A percentile compares a stretch with the other conserved stretches of the same genome.
Conservation (phyloP, 1,140 invertebrate species). For the Eumeta japonica region DNA sequence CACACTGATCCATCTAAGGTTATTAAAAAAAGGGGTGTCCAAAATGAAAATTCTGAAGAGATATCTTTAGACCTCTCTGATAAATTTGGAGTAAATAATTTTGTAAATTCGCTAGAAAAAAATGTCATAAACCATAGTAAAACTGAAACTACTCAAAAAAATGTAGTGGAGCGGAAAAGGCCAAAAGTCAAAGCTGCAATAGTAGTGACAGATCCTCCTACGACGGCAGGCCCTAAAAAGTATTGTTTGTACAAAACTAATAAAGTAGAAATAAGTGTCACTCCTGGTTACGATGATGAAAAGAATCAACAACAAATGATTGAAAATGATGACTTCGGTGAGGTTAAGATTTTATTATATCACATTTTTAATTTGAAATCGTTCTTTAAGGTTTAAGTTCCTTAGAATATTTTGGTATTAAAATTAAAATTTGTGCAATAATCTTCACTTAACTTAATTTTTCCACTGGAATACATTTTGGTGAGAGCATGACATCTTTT, state of each 20-base stretch:
- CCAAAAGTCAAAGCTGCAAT: slow-evolving; percentile 26
- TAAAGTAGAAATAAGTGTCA: slow-evolving; percentile 33
- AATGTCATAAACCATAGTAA: slow-evolving; percentile 16
- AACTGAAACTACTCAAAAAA: slow-evolving; percentile 14
- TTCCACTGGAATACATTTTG: too few relatives aligned
- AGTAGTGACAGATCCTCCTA: slow-evolving; percentile 19
- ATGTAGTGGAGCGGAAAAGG: slow-evolving; percentile 24
- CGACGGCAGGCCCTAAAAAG: slow-evolving; percentile 23
- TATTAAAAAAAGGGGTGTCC: slow-evolving; percentile 21
- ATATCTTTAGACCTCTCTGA: not conserved
- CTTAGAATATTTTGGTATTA: too few relatives aligned
- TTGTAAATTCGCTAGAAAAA: slow-evolving; percentile 18
- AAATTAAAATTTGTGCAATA: too few relatives aligned
- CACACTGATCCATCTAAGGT: slow-evolving; percentile 24
- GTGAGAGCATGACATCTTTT: too few relatives aligned
- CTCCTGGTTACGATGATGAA: slow-evolving; percentile 37
- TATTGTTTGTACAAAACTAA: slow-evolving; percentile 41
- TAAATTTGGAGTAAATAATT: slow-evolving; percentile 12
- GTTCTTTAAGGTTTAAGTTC: too few relatives aligned
- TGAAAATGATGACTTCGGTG: slow-evolving; percentile 41
- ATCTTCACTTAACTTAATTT: too few relatives aligned
- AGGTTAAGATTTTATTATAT: too few relatives aligned
- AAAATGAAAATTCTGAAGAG: not conserved
- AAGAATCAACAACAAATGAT: slow-evolving; percentile 31
- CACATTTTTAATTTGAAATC: too few relatives aligned